A percentile compares a stretch with the other conserved stretches of the same genome.
Evolutionary conservation across 2,113 vertebrate genomes (phyloP).

Genomic region (Gavia stellata): DNA sequence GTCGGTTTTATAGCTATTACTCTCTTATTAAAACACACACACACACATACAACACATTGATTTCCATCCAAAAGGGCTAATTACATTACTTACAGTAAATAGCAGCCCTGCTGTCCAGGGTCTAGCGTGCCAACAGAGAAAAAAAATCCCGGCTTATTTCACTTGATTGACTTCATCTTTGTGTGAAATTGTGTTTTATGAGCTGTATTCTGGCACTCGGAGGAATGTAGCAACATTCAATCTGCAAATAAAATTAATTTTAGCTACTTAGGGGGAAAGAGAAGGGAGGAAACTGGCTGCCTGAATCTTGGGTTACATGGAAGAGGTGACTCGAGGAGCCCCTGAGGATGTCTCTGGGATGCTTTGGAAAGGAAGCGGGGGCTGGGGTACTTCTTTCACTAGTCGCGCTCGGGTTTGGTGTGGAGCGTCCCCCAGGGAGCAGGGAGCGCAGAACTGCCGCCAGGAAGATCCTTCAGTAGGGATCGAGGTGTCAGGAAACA

Average conservation of each 20-base stretch:
- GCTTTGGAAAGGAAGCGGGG: conserved; percentile 46
- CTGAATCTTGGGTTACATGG: conserved; percentile 46
- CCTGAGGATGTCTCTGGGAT: conserved; percentile 32
- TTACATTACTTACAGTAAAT: conserved; percentile 79
- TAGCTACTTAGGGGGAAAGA: conserved; percentile 40
- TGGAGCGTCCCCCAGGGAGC: not conserved
- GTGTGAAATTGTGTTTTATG: conserved; percentile 74
- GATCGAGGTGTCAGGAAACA: conserved; percentile 29
- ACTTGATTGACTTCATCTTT: conserved; percentile 75
- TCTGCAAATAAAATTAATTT: conserved; percentile 72
- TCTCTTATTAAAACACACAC: conserved; percentile 43
- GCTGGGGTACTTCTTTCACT: conserved; percentile 26
- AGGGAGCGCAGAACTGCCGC: conserved; percentile 4
- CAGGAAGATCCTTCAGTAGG: conserved; percentile 39
- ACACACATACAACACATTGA: conserved; percentile 52
- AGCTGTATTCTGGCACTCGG: conserved; percentile 69
- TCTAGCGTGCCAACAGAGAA: conserved; percentile 62
- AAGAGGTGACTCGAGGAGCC: conserved; percentile 53
- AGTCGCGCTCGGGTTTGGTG: not conserved
- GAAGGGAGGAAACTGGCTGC: conserved; percentile 2
- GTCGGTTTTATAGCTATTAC: conserved; percentile 21
- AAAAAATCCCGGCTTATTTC: conserved; percentile 68
- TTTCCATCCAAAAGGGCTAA: conserved; percentile 75
- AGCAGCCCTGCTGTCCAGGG: conserved; percentile 72
- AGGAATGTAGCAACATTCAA: conserved; percentile 58